Evolutionary conservation across 23 tunicate genomes (phyloP), one percentile per base, ranked within the genome.

Genomic region (Ascidia mentula): DNA sequence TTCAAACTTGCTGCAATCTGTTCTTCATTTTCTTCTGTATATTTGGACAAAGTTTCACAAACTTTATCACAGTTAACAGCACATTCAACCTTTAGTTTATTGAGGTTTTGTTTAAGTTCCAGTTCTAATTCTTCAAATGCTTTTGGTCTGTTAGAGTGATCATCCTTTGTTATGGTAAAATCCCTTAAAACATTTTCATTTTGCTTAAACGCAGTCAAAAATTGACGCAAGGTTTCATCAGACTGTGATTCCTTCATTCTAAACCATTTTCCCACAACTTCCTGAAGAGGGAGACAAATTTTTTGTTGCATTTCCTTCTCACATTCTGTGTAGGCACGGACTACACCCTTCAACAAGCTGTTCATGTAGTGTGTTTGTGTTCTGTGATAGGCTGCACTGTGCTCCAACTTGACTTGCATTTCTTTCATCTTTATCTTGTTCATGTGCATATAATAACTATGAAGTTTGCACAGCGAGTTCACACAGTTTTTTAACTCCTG

Each of bases 381-480:
- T 28, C 13, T 26, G 22, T 65, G 32, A 5, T 80, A 40, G n/a
- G 69, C 53, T 0, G 61, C n/a, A 69, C 45, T 34, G 17, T 83
- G 76, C n/a, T 79, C 65, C 18, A 93, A 45, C 38, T 88, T 81
- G 36, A 42, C 46, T 32, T 69, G 36, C 59, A 84, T 40, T 0
- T 82, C 87, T 31, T 79, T 34, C 15, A 93, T 59, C 72, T 78
- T 59, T 17, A 82, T 31, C 30, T 80, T 69, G 46, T 84, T 60
- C 74, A 80, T 60, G 6, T 84, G 86, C 70, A 59, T 80, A 18
- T 84, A 38, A 40, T 93, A 88, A 72, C 73, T 77, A 76, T 93
- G 98, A 31, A 88, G 89, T 73, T 77, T 83, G 37, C 89, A 87
- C 76, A 93, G 31, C 18, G 84, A 40, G 0, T 30, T 53, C 0